Evolutionary conservation across 1,140 invertebrate genomes (phyloP).

Genomic region (Formica exsecta): DNA sequence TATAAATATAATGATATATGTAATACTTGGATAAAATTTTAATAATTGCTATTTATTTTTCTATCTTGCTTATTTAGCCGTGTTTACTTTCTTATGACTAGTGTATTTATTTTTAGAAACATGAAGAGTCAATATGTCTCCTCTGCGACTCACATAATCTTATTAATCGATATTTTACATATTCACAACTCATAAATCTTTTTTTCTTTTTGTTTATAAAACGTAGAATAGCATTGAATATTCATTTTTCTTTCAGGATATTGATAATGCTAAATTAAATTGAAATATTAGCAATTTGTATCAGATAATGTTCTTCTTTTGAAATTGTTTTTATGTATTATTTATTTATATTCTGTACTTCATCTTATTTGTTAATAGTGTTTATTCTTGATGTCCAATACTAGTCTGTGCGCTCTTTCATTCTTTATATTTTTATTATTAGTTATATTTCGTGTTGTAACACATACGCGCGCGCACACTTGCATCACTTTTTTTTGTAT

Average conservation of each 20-base stretch:
- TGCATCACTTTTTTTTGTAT: neutral
- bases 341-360: neutral
- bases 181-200: neutral
- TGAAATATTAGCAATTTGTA: neutral
- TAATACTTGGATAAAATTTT: neutral
- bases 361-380: neutral
- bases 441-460: neutral
- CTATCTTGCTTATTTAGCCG: neutral
- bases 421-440: neutral
- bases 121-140: neutral
- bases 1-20: neutral
- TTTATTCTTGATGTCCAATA: neutral
- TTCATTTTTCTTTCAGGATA: neutral
- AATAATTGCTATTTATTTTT: neutral
- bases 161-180: neutral
- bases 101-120: neutral
- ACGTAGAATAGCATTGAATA: too few relatives aligned
- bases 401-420: neutral
- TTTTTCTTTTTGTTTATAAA: too few relatives aligned
- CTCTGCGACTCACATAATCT: neutral
- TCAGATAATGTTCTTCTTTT: neutral
- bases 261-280: too few relatives aligned
- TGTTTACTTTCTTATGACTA: neutral
- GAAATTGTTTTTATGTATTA: neutral
- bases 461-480: too few relatives aligned